Evolutionary conservation across 2,797 vertebrate species (phyloP), one percentile per base, ranked within the genome.

Genomic region (Taenioides sp.): DNA sequence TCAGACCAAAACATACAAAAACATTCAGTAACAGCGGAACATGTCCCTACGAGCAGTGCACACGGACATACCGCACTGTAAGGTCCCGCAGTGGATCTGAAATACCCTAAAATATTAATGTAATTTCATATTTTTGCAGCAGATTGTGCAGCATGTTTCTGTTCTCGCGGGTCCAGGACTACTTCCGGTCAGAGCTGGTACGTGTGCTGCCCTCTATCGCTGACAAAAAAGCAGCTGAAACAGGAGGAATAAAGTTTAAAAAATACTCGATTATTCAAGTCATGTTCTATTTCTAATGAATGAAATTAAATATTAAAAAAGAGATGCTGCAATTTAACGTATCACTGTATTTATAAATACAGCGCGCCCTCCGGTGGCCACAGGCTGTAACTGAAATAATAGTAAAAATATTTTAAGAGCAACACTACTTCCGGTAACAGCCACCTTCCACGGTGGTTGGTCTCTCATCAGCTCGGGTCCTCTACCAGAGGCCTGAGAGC

Each of bases 141-240:
- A 5, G 43, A 62, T 55, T 72, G 69, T 2, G 14, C 58, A 0
- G 11, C n/a, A 3, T 10, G 1, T 65, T 71, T 2, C 2, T 4
- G 54, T 7, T 27, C 20, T 72, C 78, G 84, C 86, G 85, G 77
- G 80, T 76, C 47, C 70, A 75, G 25, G 4, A 34, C 17, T 23
- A 67, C 59, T 57, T 76, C 58, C 58, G 58, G 25, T 57, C 54
- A 57, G 54, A 14, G 54, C 2, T 14, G 54, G 3, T 1, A 1
- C 22, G 54, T 3, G n/a, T 57, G 54, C 54, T 25, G 54, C 54
- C 54, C 54, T 25, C 54, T 57, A 57, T 22, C 54, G 22, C 2
- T 14, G 11, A 23, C 10, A 57, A 12, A 4, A 57, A 23, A 10
- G 2, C 9, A 10, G 34, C 7, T 22, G 2, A 55, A 23, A 55